A percentile compares a stretch with the other conserved stretches of the same genome.
These are phyloP conservation scores for Macquaria ambigua DNA, from an alignment of 2,113 vertebrate species.

Conservation along the genomic window DNA sequence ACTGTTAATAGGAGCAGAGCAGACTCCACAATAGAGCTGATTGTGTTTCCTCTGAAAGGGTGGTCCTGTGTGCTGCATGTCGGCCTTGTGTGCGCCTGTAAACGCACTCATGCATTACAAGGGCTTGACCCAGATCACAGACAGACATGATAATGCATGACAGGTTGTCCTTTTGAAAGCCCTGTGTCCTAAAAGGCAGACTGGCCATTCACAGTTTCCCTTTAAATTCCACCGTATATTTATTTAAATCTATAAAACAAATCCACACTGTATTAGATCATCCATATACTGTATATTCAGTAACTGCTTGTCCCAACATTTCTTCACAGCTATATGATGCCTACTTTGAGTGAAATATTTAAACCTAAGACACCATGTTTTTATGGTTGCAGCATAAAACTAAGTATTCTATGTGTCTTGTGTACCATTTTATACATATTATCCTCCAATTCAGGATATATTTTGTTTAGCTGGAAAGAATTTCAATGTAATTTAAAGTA, in stretches of 20 bases:
- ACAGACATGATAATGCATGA: constrained; percentile 78
- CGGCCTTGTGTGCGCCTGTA: constrained; percentile 55
- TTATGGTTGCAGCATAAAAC: neutral
- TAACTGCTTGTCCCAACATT: neutral
- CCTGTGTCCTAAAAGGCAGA: constrained; percentile 71
- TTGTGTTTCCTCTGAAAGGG: constrained; percentile 64
- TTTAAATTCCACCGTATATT: neutral
- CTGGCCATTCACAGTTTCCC: constrained; percentile 58
- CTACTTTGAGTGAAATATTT: neutral
- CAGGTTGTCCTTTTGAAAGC: constrained; percentile 83
- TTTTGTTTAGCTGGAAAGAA: neutral
- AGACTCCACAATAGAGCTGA: constrained; percentile 58
- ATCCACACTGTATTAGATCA: neutral
- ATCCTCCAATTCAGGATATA: neutral
- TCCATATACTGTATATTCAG: neutral
- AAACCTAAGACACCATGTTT: neutral
- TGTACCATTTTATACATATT: neutral
- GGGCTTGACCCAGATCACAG: constrained; percentile 83
- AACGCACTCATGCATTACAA: constrained; percentile 75
- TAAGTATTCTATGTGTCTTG: neutral
- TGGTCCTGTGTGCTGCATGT: constrained; percentile 39
- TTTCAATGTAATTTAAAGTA: neutral
- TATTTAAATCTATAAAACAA: constrained; percentile 10
- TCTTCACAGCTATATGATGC: neutral
- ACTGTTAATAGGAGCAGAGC: constrained; percentile 57